Conservation (phyloP, 2,888 invertebrate species). For the Aethes cnicana region DNA sequence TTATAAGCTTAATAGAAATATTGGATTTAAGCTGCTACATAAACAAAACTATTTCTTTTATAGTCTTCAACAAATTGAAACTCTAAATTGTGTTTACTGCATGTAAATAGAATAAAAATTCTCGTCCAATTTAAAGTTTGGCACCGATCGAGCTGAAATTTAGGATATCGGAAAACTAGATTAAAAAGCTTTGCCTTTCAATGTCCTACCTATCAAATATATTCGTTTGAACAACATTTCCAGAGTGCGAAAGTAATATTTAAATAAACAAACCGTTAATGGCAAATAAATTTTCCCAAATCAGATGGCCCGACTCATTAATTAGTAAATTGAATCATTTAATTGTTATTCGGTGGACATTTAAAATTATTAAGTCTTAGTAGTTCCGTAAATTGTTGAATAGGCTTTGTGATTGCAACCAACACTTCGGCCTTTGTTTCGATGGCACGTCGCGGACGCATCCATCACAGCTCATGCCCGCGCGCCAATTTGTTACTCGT, state of each 20-base stretch:
- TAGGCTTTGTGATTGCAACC: conserved; percentile 72
- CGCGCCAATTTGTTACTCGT: conserved; percentile 38
- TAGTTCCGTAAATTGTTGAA: conserved; percentile 59
- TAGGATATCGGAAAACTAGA: conserved; percentile 14
- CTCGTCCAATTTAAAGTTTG: conserved; percentile 16
- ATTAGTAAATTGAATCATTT: no score
- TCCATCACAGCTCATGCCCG: conserved; percentile 65
- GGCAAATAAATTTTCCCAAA: no score
- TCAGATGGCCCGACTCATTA: no score
- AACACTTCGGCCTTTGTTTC: conserved; percentile 75
- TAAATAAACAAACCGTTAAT: conserved; percentile 1
- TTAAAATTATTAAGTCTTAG: conserved; percentile 33
- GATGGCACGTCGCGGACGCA: conserved; percentile 61
- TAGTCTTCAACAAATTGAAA: conserved; percentile 11
- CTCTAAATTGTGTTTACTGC: no score
- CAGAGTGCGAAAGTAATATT: conserved; percentile 11
- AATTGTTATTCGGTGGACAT: neutral
- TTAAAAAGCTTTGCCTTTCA: conserved; percentile 29
- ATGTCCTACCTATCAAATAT: conserved; percentile 25
- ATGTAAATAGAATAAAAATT: conserved; percentile 13
- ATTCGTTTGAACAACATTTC: conserved; percentile 12
- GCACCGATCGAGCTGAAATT: conserved; percentile 8
- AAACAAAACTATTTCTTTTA: no score
- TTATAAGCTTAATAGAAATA: no score
- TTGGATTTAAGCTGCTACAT: no score